Conservation (phyloP, 2,797 vertebrate genomes). For the Alosa sapidissima region DNA sequence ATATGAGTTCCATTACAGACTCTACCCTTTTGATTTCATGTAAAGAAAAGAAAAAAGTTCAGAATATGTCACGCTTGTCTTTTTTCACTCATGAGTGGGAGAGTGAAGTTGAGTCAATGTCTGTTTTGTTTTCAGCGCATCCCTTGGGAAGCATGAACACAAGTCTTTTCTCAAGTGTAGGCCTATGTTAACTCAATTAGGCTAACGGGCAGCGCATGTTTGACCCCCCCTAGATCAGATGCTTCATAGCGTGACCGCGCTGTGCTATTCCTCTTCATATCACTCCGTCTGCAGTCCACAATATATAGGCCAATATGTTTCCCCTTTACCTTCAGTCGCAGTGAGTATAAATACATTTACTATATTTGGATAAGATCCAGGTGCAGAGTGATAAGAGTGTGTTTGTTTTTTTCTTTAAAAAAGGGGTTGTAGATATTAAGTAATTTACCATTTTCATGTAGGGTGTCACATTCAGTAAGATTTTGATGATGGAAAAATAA, state of each 20-base stretch:
- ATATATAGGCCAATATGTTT: conserved; percentile 70
- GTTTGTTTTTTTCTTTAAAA: not conserved
- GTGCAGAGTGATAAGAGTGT: not conserved
- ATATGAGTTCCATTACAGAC: not conserved
- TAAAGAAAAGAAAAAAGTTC: not conserved
- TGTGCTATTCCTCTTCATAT: conserved; percentile 50
- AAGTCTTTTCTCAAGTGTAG: conserved; percentile 53
- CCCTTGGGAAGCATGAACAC: conserved; percentile 44
- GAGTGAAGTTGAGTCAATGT: conserved; percentile 9
- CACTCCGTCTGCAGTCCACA: conserved; percentile 54
- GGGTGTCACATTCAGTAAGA: not conserved
- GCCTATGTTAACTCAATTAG: conserved; percentile 70
- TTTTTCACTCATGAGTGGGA: not conserved
- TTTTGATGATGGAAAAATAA: not conserved
- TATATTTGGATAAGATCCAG: not conserved
- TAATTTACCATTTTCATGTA: not conserved
- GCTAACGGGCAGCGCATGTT: conserved; percentile 77
- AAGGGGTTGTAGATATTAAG: not conserved
- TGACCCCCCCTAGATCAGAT: conserved; percentile 70
- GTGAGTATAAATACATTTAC: conserved; percentile 64
- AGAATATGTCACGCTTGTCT: conserved; percentile 1
- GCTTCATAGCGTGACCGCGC: conserved; percentile 70
- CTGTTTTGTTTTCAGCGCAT: conserved; percentile 32
- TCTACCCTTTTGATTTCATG: not conserved
- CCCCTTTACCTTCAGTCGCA: conserved; percentile 75